Conservation (phyloP, 2,797 vertebrate genomes). For the Taeniopygia guttata region DNA sequence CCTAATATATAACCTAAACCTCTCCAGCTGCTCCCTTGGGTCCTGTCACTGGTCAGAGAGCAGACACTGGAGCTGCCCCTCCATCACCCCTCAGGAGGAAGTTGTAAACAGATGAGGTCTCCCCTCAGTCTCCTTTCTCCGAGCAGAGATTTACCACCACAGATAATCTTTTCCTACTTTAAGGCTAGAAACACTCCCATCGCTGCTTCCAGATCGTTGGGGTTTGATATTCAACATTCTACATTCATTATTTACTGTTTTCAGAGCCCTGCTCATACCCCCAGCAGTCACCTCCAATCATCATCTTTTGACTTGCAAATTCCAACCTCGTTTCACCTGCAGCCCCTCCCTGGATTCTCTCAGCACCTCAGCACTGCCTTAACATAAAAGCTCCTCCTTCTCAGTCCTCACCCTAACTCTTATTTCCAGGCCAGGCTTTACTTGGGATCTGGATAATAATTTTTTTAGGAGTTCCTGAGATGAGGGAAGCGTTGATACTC, state of each 20-base stretch:
- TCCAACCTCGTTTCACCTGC: not conserved
- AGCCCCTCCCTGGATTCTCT: not conserved
- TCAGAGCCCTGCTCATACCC: rapidly evolving
- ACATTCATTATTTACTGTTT: not conserved
- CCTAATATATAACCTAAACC: not conserved
- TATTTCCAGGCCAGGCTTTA: not conserved
- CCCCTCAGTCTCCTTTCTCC: not conserved
- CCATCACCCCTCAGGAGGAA: not conserved
- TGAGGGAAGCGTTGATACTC: not conserved
- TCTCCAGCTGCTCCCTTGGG: not conserved
- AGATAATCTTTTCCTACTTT: not conserved
- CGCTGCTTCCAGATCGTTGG: not conserved
- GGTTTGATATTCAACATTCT: not conserved
- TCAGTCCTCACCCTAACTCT: not conserved
- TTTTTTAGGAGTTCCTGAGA: not conserved
- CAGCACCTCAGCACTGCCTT: not conserved
- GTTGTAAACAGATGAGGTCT: not conserved
- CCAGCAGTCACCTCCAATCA: not conserved
- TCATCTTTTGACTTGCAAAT: constrained; percentile 23
- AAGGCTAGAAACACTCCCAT: not conserved
- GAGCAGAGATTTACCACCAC: not conserved
- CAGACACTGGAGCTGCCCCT: not conserved
- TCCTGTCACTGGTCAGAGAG: not conserved
- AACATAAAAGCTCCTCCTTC: not conserved
- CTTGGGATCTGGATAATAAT: not conserved